Percentiles rank a stretch among this genome's conserved stretches.
Evolutionary conservation across 2,888 invertebrate genomes (phyloP).

Genomic region (Silvanus unidentatus): DNA sequence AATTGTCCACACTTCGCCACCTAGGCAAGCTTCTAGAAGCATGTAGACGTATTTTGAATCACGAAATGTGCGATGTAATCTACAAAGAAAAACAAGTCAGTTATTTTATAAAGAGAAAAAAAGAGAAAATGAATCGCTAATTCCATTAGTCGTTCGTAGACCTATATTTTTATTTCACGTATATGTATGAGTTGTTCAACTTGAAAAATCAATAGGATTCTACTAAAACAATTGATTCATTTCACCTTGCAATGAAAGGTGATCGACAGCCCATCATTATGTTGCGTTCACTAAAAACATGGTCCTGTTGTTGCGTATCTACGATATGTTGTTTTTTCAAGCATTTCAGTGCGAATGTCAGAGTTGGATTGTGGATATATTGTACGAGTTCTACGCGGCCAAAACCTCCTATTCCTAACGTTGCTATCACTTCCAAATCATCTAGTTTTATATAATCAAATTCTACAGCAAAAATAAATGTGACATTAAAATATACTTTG

Average conservation of each 20-base stretch:
- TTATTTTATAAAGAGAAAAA: neutral
- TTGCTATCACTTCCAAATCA: conserved; percentile 60
- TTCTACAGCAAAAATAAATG: conserved; percentile 31
- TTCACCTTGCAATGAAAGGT: conserved; percentile 66
- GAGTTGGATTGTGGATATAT: conserved; percentile 44
- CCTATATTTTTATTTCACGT: too few relatives aligned
- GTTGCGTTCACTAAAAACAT: conserved; percentile 63
- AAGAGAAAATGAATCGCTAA: too few relatives aligned
- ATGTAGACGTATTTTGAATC: conserved; percentile 68
- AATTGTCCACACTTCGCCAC: conserved; percentile 69
- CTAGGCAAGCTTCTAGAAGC: conserved; percentile 66
- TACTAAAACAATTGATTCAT: neutral
- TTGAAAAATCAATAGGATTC: too few relatives aligned
- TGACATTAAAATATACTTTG: conserved; percentile 3
- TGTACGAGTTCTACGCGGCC: conserved; percentile 62
- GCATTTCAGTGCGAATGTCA: conserved; percentile 63
- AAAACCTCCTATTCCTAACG: conserved; percentile 66
- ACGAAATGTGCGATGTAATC: conserved; percentile 60
- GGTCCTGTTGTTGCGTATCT: conserved; percentile 67
- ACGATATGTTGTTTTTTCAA: conserved; percentile 68
- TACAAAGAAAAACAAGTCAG: conserved; percentile 37
- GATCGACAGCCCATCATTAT: conserved; percentile 65
- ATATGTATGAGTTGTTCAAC: too few relatives aligned
- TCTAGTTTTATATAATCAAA: conserved; percentile 47
- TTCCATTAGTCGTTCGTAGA: too few relatives aligned